Evolutionary conservation across 2,797 vertebrate species (phyloP).

Genomic region (Rhyacichthys aspro): DNA sequence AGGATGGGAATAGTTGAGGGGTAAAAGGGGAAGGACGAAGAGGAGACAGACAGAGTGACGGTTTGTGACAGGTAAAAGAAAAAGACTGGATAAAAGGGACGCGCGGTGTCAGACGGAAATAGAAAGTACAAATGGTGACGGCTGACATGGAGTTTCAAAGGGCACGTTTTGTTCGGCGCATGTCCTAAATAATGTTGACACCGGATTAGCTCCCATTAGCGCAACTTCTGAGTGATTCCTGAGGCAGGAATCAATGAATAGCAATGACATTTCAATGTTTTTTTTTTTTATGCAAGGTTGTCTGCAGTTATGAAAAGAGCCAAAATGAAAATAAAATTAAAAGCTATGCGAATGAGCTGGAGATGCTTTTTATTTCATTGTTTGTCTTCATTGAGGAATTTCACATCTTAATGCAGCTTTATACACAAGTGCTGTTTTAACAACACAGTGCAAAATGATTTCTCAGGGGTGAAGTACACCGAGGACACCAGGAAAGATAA

Average conservation of each 20-base stretch:
- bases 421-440: constrained; percentile 12
- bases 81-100: constrained; percentile 44
- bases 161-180: constrained; percentile 23
- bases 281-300: constrained; percentile 11
- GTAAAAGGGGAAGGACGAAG: constrained; percentile 29
- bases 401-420: neutral
- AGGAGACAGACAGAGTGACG: constrained; percentile 21
- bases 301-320: constrained; percentile 17
- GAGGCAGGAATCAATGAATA: constrained; percentile 23
- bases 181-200: constrained; percentile 33
- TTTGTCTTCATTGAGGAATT: constrained; percentile 16
- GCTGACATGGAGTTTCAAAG: constrained; percentile 37
- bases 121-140: constrained; percentile 38
- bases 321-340: constrained; percentile 20
- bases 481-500: constrained; percentile 12
- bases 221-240: constrained; percentile 23
- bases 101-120: constrained; percentile 29
- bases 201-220: constrained; percentile 36
- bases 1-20: constrained; percentile 13
- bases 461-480: constrained; percentile 22
- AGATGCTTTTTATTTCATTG: constrained; percentile 5
- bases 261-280: constrained; percentile 14
- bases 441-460: neutral
- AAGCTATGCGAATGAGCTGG: neutral
- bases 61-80: constrained; percentile 35